Evolutionary conservation across 37 sponge, comb jelly and placozoan species (phyloP).

Genomic region (Cladorhizidae sp.): DNA sequence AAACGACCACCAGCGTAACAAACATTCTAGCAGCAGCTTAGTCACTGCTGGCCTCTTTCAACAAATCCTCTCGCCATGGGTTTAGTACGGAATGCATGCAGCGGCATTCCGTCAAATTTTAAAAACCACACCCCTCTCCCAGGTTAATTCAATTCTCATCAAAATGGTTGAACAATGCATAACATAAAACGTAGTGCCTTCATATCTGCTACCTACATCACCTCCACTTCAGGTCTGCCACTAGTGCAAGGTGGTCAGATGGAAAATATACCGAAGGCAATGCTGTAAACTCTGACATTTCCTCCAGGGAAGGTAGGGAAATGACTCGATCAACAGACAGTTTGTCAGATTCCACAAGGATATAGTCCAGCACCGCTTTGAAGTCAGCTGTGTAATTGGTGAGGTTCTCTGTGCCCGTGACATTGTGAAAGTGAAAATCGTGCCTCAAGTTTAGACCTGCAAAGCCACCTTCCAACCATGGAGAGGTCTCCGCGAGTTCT

Average conservation of each 20-base stretch:
- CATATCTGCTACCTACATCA: not conserved
- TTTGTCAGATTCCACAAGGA: constrained; percentile 58
- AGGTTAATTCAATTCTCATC: too few relatives aligned
- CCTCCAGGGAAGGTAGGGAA: constrained; percentile 64
- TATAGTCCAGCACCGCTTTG: constrained; percentile 74
- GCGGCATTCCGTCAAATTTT: too few relatives aligned
- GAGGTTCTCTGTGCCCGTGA: constrained; percentile 42
- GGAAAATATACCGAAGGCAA: constrained; percentile 81
- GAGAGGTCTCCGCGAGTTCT: not conserved
- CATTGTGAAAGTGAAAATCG: constrained; percentile 63
- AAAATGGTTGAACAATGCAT: too few relatives aligned
- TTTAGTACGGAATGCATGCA: too few relatives aligned
- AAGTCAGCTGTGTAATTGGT: constrained; percentile 76
- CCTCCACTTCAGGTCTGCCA: constrained; percentile 69
- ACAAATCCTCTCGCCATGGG: too few relatives aligned
- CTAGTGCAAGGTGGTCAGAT: constrained; percentile 88
- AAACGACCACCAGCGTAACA: too few relatives aligned
- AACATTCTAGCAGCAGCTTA: too few relatives aligned
- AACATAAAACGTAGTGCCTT: not conserved
- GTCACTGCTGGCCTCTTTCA: too few relatives aligned
- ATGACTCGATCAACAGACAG: constrained; percentile 25
- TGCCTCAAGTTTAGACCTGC: constrained; percentile 35
- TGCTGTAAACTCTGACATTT: constrained; percentile 65
- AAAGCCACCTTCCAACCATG: constrained; percentile 12
- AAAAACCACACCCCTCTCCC: too few relatives aligned